These are phyloP conservation scores for Flabesymbios commensalis DNA, from an alignment of 2,888 invertebrate genomes.

Conservation along the genomic window DNA sequence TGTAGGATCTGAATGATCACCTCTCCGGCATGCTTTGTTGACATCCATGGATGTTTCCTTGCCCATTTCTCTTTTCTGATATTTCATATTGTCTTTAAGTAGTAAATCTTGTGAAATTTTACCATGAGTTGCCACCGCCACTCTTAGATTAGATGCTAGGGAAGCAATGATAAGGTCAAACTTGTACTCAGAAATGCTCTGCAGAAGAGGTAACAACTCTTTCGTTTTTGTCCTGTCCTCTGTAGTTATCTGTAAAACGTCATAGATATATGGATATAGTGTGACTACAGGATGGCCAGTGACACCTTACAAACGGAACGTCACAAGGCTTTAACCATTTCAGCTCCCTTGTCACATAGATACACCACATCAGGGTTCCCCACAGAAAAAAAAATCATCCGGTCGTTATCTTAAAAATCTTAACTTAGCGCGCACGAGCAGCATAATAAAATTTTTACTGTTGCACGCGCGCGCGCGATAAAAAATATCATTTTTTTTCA, in stretches of 20 bases:
- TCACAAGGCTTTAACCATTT: too few species aligned
- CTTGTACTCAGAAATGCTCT: slow-evolving; percentile 41
- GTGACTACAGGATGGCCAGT: too few species aligned
- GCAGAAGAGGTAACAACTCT: slow-evolving; percentile 49
- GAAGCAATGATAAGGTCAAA: slow-evolving; percentile 43
- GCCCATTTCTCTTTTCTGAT: neutral
- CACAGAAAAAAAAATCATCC: too few species aligned
- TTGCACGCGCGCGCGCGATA: too few species aligned
- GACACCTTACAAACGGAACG: too few species aligned
- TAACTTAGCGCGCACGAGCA: too few species aligned
- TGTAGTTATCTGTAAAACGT: slow-evolving; percentile 40
- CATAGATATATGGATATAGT: neutral
- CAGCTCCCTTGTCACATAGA: too few species aligned
- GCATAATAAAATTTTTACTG: too few species aligned
- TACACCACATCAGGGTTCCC: too few species aligned
- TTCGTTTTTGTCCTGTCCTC: slow-evolving; percentile 44
- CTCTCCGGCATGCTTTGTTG: neutral
- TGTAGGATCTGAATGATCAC: neutral
- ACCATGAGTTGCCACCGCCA: slow-evolving; percentile 58
- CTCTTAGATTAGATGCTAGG: slow-evolving; percentile 56
- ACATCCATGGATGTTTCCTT: neutral
- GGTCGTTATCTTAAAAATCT: too few species aligned
- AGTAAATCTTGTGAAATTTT: neutral
- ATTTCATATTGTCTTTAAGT: too few species aligned
- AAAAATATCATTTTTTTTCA: too few species aligned